Percentiles rank a stretch among this genome's conserved stretches.
phyloP scores from a whole-genome alignment of 2,888 invertebrate species.

The Dryocosmus kuriphilus region DNA sequence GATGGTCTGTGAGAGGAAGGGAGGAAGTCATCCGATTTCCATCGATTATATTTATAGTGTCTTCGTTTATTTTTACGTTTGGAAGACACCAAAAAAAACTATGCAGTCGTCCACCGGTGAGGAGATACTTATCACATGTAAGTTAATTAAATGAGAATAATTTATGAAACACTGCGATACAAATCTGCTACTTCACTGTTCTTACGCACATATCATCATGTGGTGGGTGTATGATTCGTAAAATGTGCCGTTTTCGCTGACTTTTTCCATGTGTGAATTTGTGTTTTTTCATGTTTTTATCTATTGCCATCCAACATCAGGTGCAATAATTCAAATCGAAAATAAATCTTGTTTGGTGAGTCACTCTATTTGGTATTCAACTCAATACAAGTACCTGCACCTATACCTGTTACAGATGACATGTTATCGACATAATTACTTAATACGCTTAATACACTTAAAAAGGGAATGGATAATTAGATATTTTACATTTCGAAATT shows the following conservation, averaged over 20 bases:
- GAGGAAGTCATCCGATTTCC: constrained; percentile 64
- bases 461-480: neutral
- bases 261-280: constrained; percentile 42
- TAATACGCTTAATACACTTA: neutral
- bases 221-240: constrained; percentile 51
- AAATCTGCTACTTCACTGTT: constrained; percentile 38
- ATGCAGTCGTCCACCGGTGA: constrained; percentile 59
- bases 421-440: neutral
- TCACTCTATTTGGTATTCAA: constrained; percentile 12
- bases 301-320: constrained; percentile 11
- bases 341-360: neutral
- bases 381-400: neutral
- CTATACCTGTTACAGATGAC: constrained; percentile 6
- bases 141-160: constrained; percentile 5
- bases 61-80: constrained; percentile 62
- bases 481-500: neutral
- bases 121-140: constrained; percentile 16
- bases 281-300: constrained; percentile 35
- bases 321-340: constrained; percentile 3
- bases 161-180: constrained; percentile 7
- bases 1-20: constrained; percentile 65
- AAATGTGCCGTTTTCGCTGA: constrained; percentile 39
- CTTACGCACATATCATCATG: constrained; percentile 45
- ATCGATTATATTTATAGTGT: constrained; percentile 75
- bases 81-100: constrained; percentile 50